A percentile compares a stretch with the other conserved stretches of the same genome.
phyloP scores from a whole-genome alignment of 2,888 invertebrate species.

The Hyposoter dolosus region DNA sequence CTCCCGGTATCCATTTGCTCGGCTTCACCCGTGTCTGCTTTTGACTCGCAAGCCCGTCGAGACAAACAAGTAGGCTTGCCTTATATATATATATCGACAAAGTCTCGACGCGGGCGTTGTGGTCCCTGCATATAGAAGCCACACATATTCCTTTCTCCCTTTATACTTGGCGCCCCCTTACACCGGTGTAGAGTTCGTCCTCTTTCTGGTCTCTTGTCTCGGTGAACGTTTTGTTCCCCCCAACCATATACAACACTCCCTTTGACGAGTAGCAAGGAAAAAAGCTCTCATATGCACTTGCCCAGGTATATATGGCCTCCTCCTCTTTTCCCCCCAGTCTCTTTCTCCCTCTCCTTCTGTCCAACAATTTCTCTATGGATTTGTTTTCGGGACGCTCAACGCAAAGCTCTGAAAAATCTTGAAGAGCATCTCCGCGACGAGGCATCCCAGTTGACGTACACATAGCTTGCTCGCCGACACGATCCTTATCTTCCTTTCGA shows the following conservation, averaged over 20 bases:
- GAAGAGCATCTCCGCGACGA: slow-evolving; percentile 9
- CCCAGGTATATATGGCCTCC: slow-evolving; percentile 46
- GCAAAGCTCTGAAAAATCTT: slow-evolving; percentile 51
- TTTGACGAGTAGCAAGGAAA: slow-evolving; percentile 42
- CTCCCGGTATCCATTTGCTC: slow-evolving; percentile 39
- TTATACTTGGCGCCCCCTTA: slow-evolving; percentile 10
- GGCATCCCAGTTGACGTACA: slow-evolving; percentile 34
- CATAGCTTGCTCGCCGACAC: slow-evolving; percentile 48
- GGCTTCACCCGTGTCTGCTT: slow-evolving; percentile 46
- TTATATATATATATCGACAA: not conserved
- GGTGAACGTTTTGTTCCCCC: slow-evolving; percentile 48
- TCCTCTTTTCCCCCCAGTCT: not conserved
- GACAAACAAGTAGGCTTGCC: slow-evolving; percentile 40
- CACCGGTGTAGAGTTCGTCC: slow-evolving; percentile 34
- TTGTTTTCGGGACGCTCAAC: slow-evolving; percentile 39
- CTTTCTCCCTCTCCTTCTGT: slow-evolving; percentile 19
- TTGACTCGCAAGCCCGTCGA: slow-evolving; percentile 36
- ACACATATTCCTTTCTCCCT: slow-evolving; percentile 37
- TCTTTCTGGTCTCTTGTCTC: slow-evolving; percentile 52
- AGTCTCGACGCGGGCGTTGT: slow-evolving; percentile 31
- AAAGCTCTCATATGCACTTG: slow-evolving; percentile 48
- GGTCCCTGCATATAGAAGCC: slow-evolving; percentile 44
- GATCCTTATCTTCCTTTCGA: slow-evolving; percentile 56
- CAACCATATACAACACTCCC: slow-evolving; percentile 22
- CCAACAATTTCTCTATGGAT: slow-evolving; percentile 10